A percentile compares a stretch with the other conserved stretches of the same genome.
Conservation (phyloP, 2,797 vertebrate species). For the Danio aesculapii region DNA sequence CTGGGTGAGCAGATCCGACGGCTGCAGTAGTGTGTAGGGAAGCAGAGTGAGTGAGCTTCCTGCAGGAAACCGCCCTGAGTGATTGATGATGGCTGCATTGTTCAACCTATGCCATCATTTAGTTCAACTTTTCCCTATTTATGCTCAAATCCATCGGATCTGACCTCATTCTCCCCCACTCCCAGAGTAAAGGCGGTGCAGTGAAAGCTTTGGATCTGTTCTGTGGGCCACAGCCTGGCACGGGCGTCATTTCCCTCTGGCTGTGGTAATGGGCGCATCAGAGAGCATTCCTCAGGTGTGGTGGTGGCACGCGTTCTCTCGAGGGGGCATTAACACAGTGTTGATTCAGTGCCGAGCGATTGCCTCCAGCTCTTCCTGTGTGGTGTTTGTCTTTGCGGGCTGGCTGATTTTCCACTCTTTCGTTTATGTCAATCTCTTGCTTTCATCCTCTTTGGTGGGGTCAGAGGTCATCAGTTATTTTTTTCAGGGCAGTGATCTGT, state of each 20-base stretch:
- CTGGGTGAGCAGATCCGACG: constrained; percentile 27
- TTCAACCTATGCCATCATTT: constrained; percentile 74
- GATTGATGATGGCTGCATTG: constrained; percentile 78
- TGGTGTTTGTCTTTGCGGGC: constrained; percentile 85
- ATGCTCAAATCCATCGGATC: constrained; percentile 8
- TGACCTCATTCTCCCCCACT: constrained; percentile 54
- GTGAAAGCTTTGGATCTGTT: constrained; percentile 44
- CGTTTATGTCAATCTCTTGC: constrained; percentile 70
- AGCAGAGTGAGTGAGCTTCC: constrained; percentile 67
- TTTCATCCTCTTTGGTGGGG: constrained; percentile 88
- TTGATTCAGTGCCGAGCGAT: constrained; percentile 80
- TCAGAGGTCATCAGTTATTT: constrained; percentile 73
- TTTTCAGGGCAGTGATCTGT: constrained; percentile 73
- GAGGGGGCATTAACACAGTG: constrained; percentile 77
- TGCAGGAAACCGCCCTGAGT: constrained; percentile 77
- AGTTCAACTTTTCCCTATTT: constrained; percentile 72
- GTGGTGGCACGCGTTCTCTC: constrained; percentile 77
- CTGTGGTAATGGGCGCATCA: constrained; percentile 62
- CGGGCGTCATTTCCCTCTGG: constrained; percentile 74
- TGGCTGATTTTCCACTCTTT: constrained; percentile 76
- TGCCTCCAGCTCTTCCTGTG: constrained; percentile 89
- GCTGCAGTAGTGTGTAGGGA: constrained; percentile 14
- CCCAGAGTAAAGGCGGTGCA: constrained; percentile 29
- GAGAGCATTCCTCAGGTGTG: constrained; percentile 84
- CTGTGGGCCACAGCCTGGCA: constrained; percentile 66